Percentiles rank a stretch among this genome's conserved stretches.
These are phyloP conservation scores for Synergus umbraculus DNA, from an alignment of 2,888 invertebrate species.

Conservation along the genomic window DNA sequence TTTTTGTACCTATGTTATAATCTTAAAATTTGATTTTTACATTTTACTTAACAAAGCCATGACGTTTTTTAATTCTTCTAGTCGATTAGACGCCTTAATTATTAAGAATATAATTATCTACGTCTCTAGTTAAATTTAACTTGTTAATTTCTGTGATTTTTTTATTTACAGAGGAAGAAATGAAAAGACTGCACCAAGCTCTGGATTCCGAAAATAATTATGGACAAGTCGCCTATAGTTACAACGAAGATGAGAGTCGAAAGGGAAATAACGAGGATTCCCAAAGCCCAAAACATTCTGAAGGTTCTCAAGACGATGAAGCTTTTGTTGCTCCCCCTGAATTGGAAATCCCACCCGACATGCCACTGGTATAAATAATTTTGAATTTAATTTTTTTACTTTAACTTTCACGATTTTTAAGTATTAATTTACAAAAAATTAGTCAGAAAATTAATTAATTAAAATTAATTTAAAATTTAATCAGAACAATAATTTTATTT, in stretches of 20 bases:
- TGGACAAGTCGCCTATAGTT: conserved; percentile 88
- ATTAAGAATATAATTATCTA: conserved; percentile 36
- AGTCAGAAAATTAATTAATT: conserved; percentile 11
- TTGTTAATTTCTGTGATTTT: conserved; percentile 12
- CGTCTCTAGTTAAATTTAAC: conserved; percentile 37
- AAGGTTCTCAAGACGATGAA: conserved; percentile 81
- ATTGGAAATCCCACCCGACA: conserved; percentile 87
- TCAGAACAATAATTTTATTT: conserved; percentile 50
- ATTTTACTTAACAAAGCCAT: neutral
- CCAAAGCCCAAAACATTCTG: conserved; percentile 73
- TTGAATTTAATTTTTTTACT: conserved; percentile 26
- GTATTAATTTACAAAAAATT: too few relatives aligned
- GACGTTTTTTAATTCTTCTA: too few relatives aligned
- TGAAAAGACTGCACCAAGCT: conserved; percentile 90
- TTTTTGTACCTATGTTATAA: conserved; percentile 10
- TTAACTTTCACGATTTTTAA: too few relatives aligned
- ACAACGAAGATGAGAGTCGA: conserved; percentile 80
- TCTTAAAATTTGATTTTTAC: conserved; percentile 34
- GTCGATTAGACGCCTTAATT: conserved; percentile 41
- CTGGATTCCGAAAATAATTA: conserved; percentile 80
- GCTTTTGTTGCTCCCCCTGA: conserved; percentile 86
- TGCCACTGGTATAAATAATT: conserved; percentile 82
- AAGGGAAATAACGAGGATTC: conserved; percentile 75
- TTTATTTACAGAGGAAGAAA: conserved; percentile 88
- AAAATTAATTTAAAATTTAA: conserved; percentile 13